Base-by-base conservation (phyloP, 2,888 invertebrate species). In the Phengaris alcon region DNA sequence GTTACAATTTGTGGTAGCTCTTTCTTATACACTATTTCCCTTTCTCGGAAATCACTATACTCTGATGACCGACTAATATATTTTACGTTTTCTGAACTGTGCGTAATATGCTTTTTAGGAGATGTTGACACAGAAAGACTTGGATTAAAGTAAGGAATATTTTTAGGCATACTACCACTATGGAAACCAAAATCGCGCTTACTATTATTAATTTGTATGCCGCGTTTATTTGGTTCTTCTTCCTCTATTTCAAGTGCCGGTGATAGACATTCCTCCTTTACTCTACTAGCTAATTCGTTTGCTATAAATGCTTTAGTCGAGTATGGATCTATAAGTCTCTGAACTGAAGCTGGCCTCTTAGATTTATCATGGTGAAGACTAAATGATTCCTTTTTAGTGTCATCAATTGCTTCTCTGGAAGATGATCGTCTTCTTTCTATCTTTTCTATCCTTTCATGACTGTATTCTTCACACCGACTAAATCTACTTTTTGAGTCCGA, bases 121-220 rank as follows among this genome's bases (percentile, higher is more conserved):
- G 93, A 92, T n/a, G 90, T 84, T 3, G 91, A 87, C 80, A 89
- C 81, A 59, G 83, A 80, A 73, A 90, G 85, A 79, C 87, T 85
- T 4, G 89, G 88, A 76, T 87, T 92, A 80, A 91, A 91, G 78
- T 89, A 91, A 2, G 91, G 91, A 76, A 92, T 84, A 77, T 89
- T 91, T 77, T 93, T 91, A 51, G 92, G 91, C 91, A 93, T 90
- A 78, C 93, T 93, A 22, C 91, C 90, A 77, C 91, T 89, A 74
- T 88, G 87, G 77, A 90, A 92, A 73, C 86, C 83, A 79, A 84
- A 90, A 79, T 93, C 93, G 74, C 85, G 88, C 64, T 88, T 87
- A 59, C 83, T 84, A 77, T 83, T 87, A 78, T 89, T 90, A 69
- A 90, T 88, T 74, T 89, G 86, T 84, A 89, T 88, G 76, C 87